phyloP scores from a whole-genome alignment of 2,113 vertebrate species.

The Neodon shergylaensis region DNA sequence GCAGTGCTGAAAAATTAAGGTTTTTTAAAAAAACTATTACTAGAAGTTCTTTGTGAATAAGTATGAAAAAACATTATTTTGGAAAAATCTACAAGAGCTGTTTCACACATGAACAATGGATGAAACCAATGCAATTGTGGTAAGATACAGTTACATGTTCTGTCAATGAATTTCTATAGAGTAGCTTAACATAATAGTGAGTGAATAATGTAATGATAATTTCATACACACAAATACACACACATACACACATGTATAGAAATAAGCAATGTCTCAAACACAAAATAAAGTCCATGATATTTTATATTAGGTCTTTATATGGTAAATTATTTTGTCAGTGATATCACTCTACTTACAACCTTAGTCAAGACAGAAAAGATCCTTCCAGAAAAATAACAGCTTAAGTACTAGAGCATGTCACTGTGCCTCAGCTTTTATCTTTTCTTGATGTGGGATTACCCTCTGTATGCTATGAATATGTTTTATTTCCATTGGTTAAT shows the following conservation, averaged over 20 bases:
- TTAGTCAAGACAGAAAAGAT: neutral
- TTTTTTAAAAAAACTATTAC: neutral
- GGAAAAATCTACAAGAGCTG: conserved; percentile 2
- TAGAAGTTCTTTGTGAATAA: neutral
- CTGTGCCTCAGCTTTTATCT: neutral
- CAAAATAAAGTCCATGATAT: neutral
- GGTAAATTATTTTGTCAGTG: conserved; percentile 2
- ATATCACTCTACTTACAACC: neutral
- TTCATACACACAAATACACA: neutral
- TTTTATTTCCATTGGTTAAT: no score
- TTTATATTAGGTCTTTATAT: neutral
- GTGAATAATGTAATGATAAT: neutral
- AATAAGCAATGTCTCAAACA: neutral
- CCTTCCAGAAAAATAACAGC: neutral
- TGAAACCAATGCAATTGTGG: conserved; percentile 26
- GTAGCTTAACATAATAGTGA: neutral
- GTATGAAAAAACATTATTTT: conserved; percentile 30
- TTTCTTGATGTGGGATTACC: neutral
- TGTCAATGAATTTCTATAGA: neutral
- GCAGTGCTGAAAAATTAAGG: neutral
- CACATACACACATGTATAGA: neutral
- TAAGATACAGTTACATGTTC: neutral
- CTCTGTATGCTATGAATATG: no score
- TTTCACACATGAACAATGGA: conserved; percentile 39
- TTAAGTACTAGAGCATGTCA: neutral